Evolutionary conservation across 1,140 invertebrate genomes (phyloP).

Genomic region (Pemphigus obesinymphae): DNA sequence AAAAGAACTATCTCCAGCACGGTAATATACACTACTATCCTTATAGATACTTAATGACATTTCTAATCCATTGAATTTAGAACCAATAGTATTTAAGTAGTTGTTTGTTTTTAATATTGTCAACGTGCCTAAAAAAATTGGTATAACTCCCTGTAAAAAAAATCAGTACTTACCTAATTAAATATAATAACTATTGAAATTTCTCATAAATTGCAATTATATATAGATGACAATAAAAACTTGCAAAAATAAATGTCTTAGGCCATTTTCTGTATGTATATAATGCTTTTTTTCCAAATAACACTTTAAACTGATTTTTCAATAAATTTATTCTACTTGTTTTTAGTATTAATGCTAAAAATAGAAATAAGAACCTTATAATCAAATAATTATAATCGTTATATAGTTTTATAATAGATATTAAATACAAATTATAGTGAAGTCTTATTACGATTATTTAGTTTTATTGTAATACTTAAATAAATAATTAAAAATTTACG

Average conservation of each 20-base stretch:
- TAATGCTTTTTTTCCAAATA: conserved; percentile 44
- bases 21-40: conserved; percentile 26
- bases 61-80: not conserved
- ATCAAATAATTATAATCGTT: too few species aligned
- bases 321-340: conserved; percentile 40
- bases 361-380: not conserved
- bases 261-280: conserved; percentile 38
- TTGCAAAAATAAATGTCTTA: conserved; percentile 37
- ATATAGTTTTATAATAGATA: too few species aligned
- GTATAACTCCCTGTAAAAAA: not conserved
- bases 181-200: too few species aligned
- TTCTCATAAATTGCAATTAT: not conserved
- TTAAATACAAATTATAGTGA: too few species aligned
- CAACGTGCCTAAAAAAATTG: not conserved
- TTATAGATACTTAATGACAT: conserved; percentile 27
- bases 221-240: conserved; percentile 1
- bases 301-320: conserved; percentile 44
- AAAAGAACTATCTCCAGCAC: not conserved
- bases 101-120: not conserved
- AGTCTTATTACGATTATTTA: too few species aligned
- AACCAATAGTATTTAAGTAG: not conserved
- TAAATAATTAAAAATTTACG: not conserved
- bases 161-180: not conserved
- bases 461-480: too few species aligned
- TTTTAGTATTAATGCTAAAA: conserved; percentile 42